Evolutionary conservation across 2,113 vertebrate genomes (phyloP).

Genomic region (Sinocyclocheilus grahami): DNA sequence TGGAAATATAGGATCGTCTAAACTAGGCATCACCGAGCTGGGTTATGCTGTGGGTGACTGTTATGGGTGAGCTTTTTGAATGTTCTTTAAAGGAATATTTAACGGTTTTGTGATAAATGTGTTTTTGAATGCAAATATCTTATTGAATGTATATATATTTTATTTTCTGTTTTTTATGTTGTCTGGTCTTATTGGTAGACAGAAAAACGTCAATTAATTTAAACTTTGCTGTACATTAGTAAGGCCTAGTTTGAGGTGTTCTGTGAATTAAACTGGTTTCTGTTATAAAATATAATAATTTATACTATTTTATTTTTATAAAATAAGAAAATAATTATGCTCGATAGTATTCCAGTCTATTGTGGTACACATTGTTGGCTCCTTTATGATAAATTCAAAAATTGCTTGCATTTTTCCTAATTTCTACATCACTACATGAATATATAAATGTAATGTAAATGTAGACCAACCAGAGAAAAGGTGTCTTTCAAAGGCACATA

Average conservation of each 20-base stretch:
- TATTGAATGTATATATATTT: neutral
- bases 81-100: neutral
- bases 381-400: too few species aligned
- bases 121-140: neutral
- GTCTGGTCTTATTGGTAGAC: neutral
- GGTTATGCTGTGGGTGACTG: neutral
- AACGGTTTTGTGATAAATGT: neutral
- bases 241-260: neutral
- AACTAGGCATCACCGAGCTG: neutral
- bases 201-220: neutral
- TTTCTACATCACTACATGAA: too few species aligned
- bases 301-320: too few species aligned
- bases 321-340: too few species aligned
- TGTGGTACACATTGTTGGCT: too few species aligned
- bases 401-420: too few species aligned
- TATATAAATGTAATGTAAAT: too few species aligned
- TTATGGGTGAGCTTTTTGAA: neutral
- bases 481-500: too few species aligned
- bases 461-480: too few species aligned
- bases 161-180: neutral
- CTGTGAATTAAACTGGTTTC: neutral
- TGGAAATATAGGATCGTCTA: neutral
- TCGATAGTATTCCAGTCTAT: too few species aligned
- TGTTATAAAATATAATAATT: neutral
- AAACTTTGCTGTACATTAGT: neutral